phyloP scores from a whole-genome alignment of 64 coral and sea anemone species.

The Pachyseris speciosa region DNA sequence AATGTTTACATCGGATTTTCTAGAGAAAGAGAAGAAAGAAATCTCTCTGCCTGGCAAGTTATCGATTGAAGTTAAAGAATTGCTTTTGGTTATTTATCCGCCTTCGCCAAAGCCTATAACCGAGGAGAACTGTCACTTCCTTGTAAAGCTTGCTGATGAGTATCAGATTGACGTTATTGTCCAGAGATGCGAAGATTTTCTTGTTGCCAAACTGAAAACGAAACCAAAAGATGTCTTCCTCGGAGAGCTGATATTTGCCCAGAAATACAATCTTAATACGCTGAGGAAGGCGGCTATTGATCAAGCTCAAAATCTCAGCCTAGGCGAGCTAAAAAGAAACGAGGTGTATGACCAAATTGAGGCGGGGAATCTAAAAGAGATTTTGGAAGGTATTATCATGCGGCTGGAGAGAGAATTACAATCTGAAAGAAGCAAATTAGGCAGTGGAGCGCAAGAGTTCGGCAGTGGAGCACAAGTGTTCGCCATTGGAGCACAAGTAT shows the following conservation, averaged over 20 bases:
- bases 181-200: no score
- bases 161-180: background rate
- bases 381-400: background rate
- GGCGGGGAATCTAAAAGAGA: background rate
- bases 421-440: no score
- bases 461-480: no score
- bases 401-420: background rate
- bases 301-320: background rate
- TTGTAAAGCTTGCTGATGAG: background rate
- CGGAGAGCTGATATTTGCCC: background rate
- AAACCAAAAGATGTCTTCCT: background rate
- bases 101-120: background rate
- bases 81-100: background rate
- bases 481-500: no score
- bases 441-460: no score
- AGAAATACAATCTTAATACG: background rate
- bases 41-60: slow-evolving; percentile 28
- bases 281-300: background rate
- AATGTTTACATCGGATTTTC: slow-evolving; percentile 22
- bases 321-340: background rate
- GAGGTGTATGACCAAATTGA: background rate
- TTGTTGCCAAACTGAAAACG: background rate
- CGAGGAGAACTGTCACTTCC: background rate
- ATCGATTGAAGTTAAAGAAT: background rate
- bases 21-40: background rate